Evolutionary conservation across 2,888 invertebrate species (phyloP).

Genomic region (Pollenia griseotomentosa): DNA sequence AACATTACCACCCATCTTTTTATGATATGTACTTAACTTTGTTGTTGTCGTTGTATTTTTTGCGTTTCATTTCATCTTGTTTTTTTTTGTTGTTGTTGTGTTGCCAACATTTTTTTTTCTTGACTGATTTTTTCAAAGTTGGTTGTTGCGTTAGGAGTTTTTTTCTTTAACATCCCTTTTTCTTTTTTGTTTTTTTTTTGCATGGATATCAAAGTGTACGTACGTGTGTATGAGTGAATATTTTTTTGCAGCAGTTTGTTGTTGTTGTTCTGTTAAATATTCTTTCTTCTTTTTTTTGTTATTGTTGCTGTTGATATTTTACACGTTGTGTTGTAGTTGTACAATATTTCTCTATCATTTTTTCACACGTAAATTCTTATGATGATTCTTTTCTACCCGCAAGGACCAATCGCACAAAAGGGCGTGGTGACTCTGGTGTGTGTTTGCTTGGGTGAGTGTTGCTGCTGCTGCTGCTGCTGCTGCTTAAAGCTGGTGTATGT

Average conservation of each 20-base stretch:
- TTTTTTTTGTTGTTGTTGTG: slow-evolving; percentile 23
- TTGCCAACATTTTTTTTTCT: slow-evolving; percentile 49
- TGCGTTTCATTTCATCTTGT: slow-evolving; percentile 35
- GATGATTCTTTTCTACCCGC: slow-evolving; percentile 82
- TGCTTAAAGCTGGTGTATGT: background rate
- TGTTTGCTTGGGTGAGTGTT: slow-evolving; percentile 18
- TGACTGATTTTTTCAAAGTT: slow-evolving; percentile 52
- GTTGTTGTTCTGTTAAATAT: slow-evolving; percentile 15
- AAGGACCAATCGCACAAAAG: slow-evolving; percentile 83
- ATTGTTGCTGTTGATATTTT: slow-evolving; percentile 57
- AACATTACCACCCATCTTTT: slow-evolving; percentile 73
- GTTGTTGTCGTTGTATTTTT: slow-evolving; percentile 51
- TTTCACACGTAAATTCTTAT: slow-evolving; percentile 83
- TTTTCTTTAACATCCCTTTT: slow-evolving; percentile 63
- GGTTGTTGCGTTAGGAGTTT: slow-evolving; percentile 32
- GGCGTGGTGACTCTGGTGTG: slow-evolving; percentile 78
- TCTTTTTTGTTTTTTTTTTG: slow-evolving; percentile 55
- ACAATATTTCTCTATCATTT: slow-evolving; percentile 79
- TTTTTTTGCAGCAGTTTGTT: slow-evolving; percentile 30
- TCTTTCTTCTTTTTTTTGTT: slow-evolving; percentile 14
- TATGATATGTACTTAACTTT: slow-evolving; percentile 60
- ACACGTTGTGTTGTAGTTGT: slow-evolving; percentile 58
- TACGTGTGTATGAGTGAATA: slow-evolving; percentile 37
- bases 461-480: background rate
- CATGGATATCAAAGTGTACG: background rate